Evolutionary conservation across 2,797 vertebrate genomes (phyloP).

Genomic region (Huso huso): DNA sequence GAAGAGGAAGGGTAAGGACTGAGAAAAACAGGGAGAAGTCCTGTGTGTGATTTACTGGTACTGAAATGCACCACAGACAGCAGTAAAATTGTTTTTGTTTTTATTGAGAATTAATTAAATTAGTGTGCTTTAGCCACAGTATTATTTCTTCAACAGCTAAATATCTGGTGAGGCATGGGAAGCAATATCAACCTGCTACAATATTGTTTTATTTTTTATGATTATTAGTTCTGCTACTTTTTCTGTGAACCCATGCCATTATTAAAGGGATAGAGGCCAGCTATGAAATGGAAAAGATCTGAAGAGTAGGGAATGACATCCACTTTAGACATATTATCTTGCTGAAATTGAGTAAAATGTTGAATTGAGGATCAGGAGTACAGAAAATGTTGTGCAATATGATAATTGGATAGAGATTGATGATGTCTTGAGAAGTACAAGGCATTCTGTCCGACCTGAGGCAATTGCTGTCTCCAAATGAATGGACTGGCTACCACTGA

Average conservation of each 20-base stretch:
- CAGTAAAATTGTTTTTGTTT: too few species aligned
- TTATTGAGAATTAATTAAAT: too few species aligned
- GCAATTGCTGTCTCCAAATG: conserved; percentile 63
- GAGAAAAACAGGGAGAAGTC: conserved; percentile 48
- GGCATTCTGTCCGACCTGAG: conserved; percentile 55
- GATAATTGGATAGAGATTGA: conserved; percentile 67
- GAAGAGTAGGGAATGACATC: not conserved
- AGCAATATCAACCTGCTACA: too few species aligned
- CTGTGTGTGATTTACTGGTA: conserved; percentile 26
- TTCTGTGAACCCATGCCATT: too few species aligned
- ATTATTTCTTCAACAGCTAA: too few species aligned
- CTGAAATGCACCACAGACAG: too few species aligned
- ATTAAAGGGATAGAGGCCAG: too few species aligned
- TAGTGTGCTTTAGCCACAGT: too few species aligned
- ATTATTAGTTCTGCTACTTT: too few species aligned
- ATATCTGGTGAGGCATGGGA: too few species aligned
- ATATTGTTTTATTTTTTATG: too few species aligned
- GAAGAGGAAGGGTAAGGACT: conserved; percentile 29
- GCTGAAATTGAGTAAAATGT: conserved; percentile 13
- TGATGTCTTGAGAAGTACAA: conserved; percentile 45
- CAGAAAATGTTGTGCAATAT: conserved; percentile 21
- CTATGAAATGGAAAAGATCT: too few species aligned
- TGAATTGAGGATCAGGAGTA: conserved; percentile 17
- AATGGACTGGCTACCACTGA: conserved; percentile 56
- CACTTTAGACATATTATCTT: not conserved